phyloP scores from a whole-genome alignment of 2,797 vertebrate genomes.

The Babyrousa celebensis region DNA sequence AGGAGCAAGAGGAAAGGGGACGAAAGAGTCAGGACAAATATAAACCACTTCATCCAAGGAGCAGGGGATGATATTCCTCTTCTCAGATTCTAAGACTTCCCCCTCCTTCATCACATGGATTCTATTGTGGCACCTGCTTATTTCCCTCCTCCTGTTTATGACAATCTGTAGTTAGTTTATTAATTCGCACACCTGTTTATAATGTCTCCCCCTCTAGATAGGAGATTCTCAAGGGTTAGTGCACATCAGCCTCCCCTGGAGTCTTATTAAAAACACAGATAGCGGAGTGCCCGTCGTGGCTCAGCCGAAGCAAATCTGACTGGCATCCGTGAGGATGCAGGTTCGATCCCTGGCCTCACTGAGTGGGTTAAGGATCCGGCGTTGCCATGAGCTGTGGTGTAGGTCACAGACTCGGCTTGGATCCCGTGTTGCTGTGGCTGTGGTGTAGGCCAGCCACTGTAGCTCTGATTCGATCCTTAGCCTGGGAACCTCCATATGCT shows the following conservation, averaged over 20 bases:
- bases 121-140: background rate
- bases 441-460: too few relatives aligned
- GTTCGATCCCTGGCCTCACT: too few relatives aligned
- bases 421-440: too few relatives aligned
- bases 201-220: background rate
- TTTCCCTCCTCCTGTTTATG: background rate
- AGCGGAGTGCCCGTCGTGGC: too few relatives aligned
- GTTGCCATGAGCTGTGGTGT: too few relatives aligned
- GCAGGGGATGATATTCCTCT: background rate
- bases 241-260: background rate
- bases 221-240: background rate
- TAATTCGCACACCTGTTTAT: background rate
- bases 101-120: background rate
- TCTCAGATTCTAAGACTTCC: background rate
- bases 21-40: background rate
- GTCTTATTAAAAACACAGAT: background rate
- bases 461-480: too few relatives aligned
- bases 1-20: background rate
- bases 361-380: too few relatives aligned
- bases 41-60: background rate
- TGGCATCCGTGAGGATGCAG: too few relatives aligned
- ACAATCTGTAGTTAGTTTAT: conserved; percentile 1
- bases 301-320: too few relatives aligned
- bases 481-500: too few relatives aligned
- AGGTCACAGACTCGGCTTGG: too few relatives aligned